Conservation (phyloP, 2,888 invertebrate genomes). For the Orchesellides sinensis region DNA sequence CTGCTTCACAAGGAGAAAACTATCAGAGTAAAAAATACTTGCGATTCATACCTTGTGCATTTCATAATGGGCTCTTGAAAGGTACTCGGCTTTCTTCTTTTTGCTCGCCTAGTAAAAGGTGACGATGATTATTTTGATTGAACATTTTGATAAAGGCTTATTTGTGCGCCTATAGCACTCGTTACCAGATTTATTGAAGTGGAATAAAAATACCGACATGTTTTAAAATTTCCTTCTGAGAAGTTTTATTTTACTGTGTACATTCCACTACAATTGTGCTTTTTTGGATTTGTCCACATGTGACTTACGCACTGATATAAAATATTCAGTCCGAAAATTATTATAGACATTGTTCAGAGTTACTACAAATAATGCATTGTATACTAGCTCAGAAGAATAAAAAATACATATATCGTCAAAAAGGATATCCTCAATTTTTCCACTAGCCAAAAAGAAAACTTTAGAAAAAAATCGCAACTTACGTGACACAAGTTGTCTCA, state of each 20-base stretch:
- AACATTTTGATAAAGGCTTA: constrained; percentile 51
- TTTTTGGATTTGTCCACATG: background rate
- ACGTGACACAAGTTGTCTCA: constrained; percentile 54
- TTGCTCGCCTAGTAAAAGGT: background rate
- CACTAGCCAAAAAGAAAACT: background rate
- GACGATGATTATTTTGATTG: constrained; percentile 39
- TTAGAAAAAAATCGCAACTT: constrained; percentile 46
- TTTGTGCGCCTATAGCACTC: constrained; percentile 42
- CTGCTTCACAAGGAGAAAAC: no score
- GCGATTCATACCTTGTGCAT: no score
- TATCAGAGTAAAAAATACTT: no score
- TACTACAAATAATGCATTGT: background rate
- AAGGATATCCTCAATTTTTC: background rate
- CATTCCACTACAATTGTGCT: background rate
- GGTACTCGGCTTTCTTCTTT: background rate
- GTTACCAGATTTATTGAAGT: constrained; percentile 38
- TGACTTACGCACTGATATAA: constrained; percentile 14
- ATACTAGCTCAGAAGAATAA: background rate
- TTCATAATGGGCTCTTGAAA: background rate
- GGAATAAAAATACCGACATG: constrained; percentile 31
- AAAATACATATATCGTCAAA: background rate
- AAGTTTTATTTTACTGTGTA: background rate
- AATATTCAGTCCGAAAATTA: background rate
- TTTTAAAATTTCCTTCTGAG: no score
- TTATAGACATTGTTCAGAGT: background rate